Base-by-base conservation (phyloP, 2,113 vertebrate species). In the Leucopsar rothschildi region DNA sequence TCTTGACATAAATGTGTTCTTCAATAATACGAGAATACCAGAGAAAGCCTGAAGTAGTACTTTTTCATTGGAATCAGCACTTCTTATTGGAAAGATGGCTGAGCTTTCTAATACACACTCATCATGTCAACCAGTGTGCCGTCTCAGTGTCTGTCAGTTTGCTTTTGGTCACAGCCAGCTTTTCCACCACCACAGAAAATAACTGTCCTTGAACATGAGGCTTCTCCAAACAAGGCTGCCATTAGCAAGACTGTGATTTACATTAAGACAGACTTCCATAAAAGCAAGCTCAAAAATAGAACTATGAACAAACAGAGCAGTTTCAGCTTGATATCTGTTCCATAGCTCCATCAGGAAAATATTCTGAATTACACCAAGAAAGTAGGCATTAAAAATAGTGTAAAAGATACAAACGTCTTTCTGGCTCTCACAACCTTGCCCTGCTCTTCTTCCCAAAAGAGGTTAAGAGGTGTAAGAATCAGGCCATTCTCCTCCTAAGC, bases 31-130 rank as follows among this genome's bases (percentile, higher is more conserved):
- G 5, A 97, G 94, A 90, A 92, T 84, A 95, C 93, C 87, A 47
- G 66, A 95, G 91, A 84, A 97, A 96, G 42, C 44, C 55, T 63
- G 81, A 88, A 96, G 60, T 69, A 93, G 82, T 95, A 77, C 88
- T n/a, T 94, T 97, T 98, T 78, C 95, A 92, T 90, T 93, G 93
- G 92, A 94, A 95, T 95, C 95, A 96, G 95, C 85, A 91, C 87
- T 96, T 97, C 82, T 93, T 39, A 44, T 21, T 61, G 91, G 77
- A 75, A 97, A 97, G 96, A 95, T n/a, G 70, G 90, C 73, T 87
- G 86, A 93, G 93, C 90, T 95, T 96, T 86, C 85, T 93, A 76
- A 93, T 72, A 63, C 82, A 78, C 88, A 27, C 71, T 92, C 91
- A 78, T 90, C 86, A 88, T 49, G 28, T 44, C 70, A 85, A 86